Conservation (phyloP, 2,797 vertebrate genomes). For the Scolopax rusticola region DNA sequence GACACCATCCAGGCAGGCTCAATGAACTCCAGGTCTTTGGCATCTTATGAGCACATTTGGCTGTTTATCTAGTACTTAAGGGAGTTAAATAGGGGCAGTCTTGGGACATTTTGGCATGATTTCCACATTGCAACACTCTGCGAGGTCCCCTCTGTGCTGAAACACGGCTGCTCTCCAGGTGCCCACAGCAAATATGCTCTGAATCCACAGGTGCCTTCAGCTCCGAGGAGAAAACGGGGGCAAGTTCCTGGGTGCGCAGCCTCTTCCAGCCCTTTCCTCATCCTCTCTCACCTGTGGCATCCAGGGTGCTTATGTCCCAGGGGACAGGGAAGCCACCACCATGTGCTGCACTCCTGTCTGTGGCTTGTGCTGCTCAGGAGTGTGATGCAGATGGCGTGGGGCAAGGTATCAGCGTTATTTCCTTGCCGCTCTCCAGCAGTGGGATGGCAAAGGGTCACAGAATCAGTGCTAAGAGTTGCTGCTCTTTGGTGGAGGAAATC, state of each 20-base stretch:
- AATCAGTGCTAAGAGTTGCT: background rate
- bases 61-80: background rate
- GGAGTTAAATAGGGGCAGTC: background rate
- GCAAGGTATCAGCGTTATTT: background rate
- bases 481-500: background rate
- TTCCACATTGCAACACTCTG: background rate
- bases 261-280: background rate
- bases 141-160: background rate
- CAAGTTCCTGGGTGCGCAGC: background rate
- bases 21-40: background rate
- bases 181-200: background rate
- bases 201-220: background rate
- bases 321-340: background rate
- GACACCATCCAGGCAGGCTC: background rate
- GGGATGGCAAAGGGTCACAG: background rate
- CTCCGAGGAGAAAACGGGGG: background rate
- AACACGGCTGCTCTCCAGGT: background rate
- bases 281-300: background rate
- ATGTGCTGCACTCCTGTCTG: background rate
- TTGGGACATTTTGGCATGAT: background rate
- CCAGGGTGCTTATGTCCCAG: background rate
- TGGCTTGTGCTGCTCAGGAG: background rate
- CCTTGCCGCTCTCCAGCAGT: background rate
- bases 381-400: accelerated
- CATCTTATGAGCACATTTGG: background rate